phyloP scores from a whole-genome alignment of 2,888 invertebrate genomes.

The Cistogaster globosa region DNA sequence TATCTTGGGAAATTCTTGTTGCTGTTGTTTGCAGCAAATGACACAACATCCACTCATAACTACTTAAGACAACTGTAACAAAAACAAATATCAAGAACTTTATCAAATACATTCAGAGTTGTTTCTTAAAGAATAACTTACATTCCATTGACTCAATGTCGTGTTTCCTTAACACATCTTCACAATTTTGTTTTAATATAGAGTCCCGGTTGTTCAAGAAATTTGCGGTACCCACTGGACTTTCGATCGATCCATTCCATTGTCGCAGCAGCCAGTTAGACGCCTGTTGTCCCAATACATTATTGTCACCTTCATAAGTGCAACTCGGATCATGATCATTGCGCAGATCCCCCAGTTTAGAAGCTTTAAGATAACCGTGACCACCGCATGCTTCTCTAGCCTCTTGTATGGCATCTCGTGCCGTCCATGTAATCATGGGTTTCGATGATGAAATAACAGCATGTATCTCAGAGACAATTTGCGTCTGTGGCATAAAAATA shows the following conservation, averaged over 20 bases:
- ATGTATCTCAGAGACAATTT: constrained; percentile 86
- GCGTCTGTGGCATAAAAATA: constrained; percentile 75
- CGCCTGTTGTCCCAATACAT: constrained; percentile 94
- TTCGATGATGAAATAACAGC: constrained; percentile 87
- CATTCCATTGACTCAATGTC: constrained; percentile 78
- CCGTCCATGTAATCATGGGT: constrained; percentile 89
- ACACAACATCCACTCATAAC: constrained; percentile 93
- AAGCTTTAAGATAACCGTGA: constrained; percentile 90
- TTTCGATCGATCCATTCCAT: constrained; percentile 83
- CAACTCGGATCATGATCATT: constrained; percentile 94
- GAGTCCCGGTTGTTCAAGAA: constrained; percentile 86
- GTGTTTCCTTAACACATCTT: constrained; percentile 71
- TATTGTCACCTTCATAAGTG: constrained; percentile 97
- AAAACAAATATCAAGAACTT: constrained; percentile 34
- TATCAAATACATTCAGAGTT: not conserved
- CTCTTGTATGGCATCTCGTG: constrained; percentile 91
- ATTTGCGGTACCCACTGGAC: constrained; percentile 88
- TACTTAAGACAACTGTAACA: constrained; percentile 87
- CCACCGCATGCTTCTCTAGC: constrained; percentile 94
- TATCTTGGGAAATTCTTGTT: constrained; percentile 85
- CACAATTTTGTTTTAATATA: constrained; percentile 81
- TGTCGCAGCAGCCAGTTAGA: constrained; percentile 93
- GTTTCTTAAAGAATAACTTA: constrained; percentile 72
- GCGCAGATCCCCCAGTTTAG: constrained; percentile 92
- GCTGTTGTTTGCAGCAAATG: constrained; percentile 89